These are phyloP conservation scores for Steinernema scapterisci DNA, from an alignment of 2,888 invertebrate species.

Conservation along the genomic window DNA sequence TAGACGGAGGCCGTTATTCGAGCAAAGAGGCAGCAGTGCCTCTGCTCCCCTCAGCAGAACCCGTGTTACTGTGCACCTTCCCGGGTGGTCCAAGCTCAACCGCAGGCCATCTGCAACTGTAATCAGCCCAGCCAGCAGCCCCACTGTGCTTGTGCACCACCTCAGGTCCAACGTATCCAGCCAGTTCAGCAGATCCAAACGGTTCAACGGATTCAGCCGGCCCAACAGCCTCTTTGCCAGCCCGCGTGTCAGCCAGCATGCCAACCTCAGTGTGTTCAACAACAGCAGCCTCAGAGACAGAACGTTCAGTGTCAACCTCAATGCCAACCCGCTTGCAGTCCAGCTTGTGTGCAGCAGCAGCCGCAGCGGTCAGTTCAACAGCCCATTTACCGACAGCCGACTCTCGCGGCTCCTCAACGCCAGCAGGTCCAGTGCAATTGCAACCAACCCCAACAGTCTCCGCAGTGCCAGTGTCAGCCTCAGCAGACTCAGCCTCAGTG, in stretches of 20 bases:
- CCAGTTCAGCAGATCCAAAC: background rate
- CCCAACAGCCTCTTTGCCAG: background rate
- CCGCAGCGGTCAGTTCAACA: background rate
- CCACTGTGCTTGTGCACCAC: conserved; percentile 8
- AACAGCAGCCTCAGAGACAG: conserved; percentile 24
- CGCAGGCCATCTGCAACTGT: conserved; percentile 13
- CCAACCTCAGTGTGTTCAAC: conserved; percentile 30
- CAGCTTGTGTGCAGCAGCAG: background rate
- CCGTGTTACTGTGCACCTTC: conserved; percentile 3
- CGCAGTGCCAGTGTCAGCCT: background rate
- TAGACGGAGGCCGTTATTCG: conserved; percentile 23
- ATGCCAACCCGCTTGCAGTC: conserved; percentile 1
- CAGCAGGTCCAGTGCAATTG: conserved; percentile 8
- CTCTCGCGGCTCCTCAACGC: background rate
- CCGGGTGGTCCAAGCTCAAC: background rate
- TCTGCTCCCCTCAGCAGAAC: conserved; percentile 19
- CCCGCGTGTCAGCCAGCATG: conserved; percentile 31
- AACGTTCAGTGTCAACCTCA: conserved; percentile 22
- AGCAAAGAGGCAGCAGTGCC: conserved; percentile 20
- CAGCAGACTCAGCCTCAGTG: conserved; percentile 5
- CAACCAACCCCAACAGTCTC: conserved; percentile 19
- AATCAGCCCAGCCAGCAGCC: conserved; percentile 22
- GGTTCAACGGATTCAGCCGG: conserved; percentile 13
- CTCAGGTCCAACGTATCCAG: background rate
- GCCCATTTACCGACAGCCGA: conserved; percentile 9